Percentiles rank a stretch among this genome's conserved stretches.
Conservation (phyloP, 1,140 invertebrate genomes). For the Zaprionus kolodkinae region DNA sequence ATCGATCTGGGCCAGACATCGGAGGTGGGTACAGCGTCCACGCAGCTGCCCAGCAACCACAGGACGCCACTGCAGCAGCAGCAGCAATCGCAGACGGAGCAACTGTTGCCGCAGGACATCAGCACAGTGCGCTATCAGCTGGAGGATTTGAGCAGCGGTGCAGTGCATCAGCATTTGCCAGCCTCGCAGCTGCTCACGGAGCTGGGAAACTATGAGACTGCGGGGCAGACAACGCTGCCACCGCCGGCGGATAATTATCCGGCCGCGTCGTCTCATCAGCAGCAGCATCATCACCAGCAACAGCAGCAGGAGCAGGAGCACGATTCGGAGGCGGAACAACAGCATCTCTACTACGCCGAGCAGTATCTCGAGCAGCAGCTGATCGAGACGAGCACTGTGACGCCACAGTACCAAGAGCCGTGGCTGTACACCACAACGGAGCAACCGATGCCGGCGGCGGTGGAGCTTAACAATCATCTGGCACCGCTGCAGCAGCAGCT, state of each 20-base stretch:
- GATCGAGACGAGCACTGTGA: conserved; percentile 43
- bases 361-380: conserved; percentile 55
- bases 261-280: conserved; percentile 70
- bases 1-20: conserved; percentile 84
- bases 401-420: conserved; percentile 33
- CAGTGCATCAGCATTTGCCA: conserved; percentile 72
- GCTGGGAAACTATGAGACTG: conserved; percentile 57
- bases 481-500: not conserved
- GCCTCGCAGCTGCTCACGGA: conserved; percentile 77
- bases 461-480: conserved; percentile 63
- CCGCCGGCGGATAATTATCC: conserved; percentile 85
- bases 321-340: not conserved
- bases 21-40: not conserved
- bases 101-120: conserved; percentile 28
- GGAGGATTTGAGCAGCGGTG: conserved; percentile 76
- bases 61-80: conserved; percentile 11
- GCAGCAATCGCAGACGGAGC: conserved; percentile 6
- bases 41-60: conserved; percentile 16
- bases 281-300: conserved; percentile 50
- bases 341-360: conserved; percentile 35
- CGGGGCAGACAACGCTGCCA: conserved; percentile 35
- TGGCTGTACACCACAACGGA: conserved; percentile 28
- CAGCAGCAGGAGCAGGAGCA: conserved; percentile 47
- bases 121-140: conserved; percentile 72
- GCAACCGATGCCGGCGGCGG: conserved; percentile 22